Conservation (phyloP, 2,797 vertebrate genomes). For the Triplophysa yarkandensis region DNA sequence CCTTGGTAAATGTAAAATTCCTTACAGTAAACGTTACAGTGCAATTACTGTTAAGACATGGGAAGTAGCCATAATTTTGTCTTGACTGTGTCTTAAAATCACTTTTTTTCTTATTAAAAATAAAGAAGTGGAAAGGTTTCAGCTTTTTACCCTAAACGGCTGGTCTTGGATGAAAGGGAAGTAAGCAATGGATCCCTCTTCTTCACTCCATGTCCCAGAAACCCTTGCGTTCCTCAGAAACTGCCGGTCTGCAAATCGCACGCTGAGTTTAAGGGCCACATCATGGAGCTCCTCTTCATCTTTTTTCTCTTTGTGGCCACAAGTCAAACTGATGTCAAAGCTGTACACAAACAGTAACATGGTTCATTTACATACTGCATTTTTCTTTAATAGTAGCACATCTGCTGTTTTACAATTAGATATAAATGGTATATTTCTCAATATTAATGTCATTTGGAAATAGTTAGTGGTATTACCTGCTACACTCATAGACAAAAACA, state of each 20-base stretch:
- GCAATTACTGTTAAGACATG: too few species aligned
- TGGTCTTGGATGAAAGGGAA: conserved; percentile 98
- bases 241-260: conserved; percentile 88
- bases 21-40: too few species aligned
- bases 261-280: conserved; percentile 92
- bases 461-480: not conserved
- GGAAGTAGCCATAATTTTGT: too few species aligned
- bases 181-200: conserved; percentile 88
- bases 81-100: too few species aligned
- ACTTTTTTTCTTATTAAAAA: too few species aligned
- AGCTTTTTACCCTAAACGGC: conserved; percentile 90
- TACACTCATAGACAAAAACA: not conserved
- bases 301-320: conserved; percentile 83
- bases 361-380: not conserved
- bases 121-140: conserved; percentile 3
- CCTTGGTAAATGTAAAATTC: conserved; percentile 27
- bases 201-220: conserved; percentile 89
- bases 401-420: not conserved
- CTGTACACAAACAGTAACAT: conserved; percentile 65
- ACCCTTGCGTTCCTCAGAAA: conserved; percentile 88
- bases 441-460: not conserved
- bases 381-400: not conserved
- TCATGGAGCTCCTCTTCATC: conserved; percentile 77
- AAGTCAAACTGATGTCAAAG: conserved; percentile 92
- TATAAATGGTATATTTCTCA: not conserved